phyloP scores from a whole-genome alignment of 1,140 invertebrate species.

The Ctenoplectra terminalis region DNA sequence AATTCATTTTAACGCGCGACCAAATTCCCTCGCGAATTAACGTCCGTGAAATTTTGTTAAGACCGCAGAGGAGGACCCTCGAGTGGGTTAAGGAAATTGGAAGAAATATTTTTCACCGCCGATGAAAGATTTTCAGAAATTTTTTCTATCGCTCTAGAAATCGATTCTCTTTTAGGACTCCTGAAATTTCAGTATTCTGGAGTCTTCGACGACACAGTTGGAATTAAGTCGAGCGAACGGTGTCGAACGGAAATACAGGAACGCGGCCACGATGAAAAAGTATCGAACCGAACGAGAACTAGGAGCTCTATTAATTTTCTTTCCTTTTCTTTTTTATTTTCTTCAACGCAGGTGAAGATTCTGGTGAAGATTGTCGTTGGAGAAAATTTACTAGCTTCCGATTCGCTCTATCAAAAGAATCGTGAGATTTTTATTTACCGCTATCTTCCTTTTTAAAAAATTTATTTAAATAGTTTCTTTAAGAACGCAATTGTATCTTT shows the following conservation, averaged over 20 bases:
- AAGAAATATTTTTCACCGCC: not conserved
- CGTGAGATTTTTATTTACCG: too few relatives aligned
- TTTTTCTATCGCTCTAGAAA: too few relatives aligned
- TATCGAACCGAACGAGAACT: not conserved
- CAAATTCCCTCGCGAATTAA: conserved; percentile 12
- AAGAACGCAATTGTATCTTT: too few relatives aligned
- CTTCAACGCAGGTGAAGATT: too few relatives aligned
- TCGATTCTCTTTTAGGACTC: too few relatives aligned
- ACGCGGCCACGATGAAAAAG: not conserved
- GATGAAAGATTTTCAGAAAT: too few relatives aligned
- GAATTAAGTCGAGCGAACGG: not conserved
- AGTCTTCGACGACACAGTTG: not conserved
- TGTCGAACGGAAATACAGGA: not conserved
- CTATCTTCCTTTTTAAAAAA: too few relatives aligned
- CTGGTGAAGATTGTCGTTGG: too few relatives aligned
- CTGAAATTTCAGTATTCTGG: not conserved
- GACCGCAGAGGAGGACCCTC: not conserved
- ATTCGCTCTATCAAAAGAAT: too few relatives aligned
- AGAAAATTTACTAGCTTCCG: too few relatives aligned
- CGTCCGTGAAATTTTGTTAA: not conserved
- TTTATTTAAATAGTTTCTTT: not conserved
- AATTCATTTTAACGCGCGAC: conserved; percentile 15
- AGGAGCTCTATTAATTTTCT: too few relatives aligned
- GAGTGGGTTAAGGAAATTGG: not conserved
- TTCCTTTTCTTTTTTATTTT: too few relatives aligned